phyloP scores from a whole-genome alignment of 1,140 invertebrate species.

The Drosophila simulans region DNA sequence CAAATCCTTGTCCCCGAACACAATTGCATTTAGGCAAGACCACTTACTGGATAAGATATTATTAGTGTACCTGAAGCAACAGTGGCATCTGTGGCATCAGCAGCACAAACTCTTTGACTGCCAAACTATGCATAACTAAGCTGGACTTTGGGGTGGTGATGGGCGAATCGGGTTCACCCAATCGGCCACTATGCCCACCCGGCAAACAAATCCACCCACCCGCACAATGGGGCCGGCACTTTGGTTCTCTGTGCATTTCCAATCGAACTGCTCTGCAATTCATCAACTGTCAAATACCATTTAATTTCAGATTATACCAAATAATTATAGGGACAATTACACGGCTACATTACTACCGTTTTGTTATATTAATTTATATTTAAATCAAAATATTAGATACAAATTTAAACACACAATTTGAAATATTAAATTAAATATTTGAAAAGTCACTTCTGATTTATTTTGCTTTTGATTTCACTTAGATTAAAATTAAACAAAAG shows the following conservation, averaged over 20 bases:
- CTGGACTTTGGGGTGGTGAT: conserved; percentile 23
- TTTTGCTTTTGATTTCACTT: too few relatives aligned
- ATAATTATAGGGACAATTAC: conserved; percentile 62
- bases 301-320: conserved; percentile 78
- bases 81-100: conserved; percentile 27
- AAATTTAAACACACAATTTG: too few relatives aligned
- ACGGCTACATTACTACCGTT: not conserved
- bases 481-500: too few relatives aligned
- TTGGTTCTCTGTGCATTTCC: conserved; percentile 55
- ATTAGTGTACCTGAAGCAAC: conserved; percentile 40
- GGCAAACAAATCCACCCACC: conserved; percentile 9
- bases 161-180: not conserved
- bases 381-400: too few relatives aligned
- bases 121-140: conserved; percentile 44
- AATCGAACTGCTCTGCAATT: conserved; percentile 75
- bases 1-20: conserved; percentile 26
- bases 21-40: conserved; percentile 42
- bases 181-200: not conserved
- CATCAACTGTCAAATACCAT: conserved; percentile 81
- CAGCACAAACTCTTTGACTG: conserved; percentile 47
- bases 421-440: too few relatives aligned
- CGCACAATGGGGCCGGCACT: conserved; percentile 26
- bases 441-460: too few relatives aligned
- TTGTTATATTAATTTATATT: too few relatives aligned
- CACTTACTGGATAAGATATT: conserved; percentile 44